Percentiles rank a stretch among this genome's conserved stretches.
These are phyloP conservation scores for Pteropus rufus DNA, from an alignment of 2,797 vertebrate genomes.

Conservation along the genomic window DNA sequence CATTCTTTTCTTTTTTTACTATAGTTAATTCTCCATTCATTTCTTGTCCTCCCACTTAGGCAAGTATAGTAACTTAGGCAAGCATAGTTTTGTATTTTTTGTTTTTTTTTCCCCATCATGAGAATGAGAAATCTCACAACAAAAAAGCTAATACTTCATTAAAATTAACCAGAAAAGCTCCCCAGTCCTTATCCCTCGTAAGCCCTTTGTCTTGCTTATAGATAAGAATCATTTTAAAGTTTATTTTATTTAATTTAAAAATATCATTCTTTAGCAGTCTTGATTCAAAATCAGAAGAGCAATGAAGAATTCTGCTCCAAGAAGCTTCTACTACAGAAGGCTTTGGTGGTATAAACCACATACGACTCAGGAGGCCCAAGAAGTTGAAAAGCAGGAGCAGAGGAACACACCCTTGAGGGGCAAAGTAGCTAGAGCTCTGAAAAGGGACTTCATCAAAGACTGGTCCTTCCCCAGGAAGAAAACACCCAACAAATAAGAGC, in stretches of 20 bases:
- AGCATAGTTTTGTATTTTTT: neutral
- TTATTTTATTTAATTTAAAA: neutral
- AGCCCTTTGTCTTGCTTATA: neutral
- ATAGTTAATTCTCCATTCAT: neutral
- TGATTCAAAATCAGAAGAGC: neutral
- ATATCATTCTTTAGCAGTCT: neutral
- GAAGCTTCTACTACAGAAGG: neutral
- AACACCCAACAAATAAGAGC: neutral
- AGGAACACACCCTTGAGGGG: neutral
- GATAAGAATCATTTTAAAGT: neutral
- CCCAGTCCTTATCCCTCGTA: neutral
- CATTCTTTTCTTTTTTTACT: neutral
- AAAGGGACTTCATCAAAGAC: neutral
- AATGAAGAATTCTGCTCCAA: neutral
- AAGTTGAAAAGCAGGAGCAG: neutral
- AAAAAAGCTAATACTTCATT: neutral
- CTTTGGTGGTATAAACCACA: neutral
- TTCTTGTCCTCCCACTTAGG: neutral
- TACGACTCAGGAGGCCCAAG: neutral
- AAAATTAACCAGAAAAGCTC: conserved; percentile 35
- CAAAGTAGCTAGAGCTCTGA: neutral
- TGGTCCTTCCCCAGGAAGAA: neutral
- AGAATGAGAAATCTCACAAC: conserved; percentile 34
- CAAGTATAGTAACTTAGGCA: neutral
- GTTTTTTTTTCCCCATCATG: neutral